A percentile compares a stretch with the other conserved stretches of the same genome.
Conservation (phyloP, 2,797 vertebrate species). For the Ibycter americanus region DNA sequence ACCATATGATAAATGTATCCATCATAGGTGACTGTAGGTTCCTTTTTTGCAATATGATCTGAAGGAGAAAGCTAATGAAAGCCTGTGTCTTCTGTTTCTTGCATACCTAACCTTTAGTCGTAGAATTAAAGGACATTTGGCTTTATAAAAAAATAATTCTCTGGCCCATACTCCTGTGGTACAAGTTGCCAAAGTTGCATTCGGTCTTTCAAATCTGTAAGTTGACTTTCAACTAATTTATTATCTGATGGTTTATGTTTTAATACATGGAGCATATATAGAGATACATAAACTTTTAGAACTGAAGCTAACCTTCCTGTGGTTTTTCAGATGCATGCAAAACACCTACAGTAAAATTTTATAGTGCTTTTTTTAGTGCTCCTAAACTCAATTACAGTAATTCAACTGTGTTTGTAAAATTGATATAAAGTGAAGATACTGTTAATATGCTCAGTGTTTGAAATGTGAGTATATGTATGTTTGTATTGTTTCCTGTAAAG, state of each 20-base stretch:
- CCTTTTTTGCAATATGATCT: not conserved
- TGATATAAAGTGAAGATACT: not conserved
- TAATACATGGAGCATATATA: not conserved
- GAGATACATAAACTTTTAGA: not conserved
- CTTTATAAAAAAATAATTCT: not conserved
- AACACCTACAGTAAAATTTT: not conserved
- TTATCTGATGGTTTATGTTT: not conserved
- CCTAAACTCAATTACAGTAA: not conserved
- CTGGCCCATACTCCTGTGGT: not conserved
- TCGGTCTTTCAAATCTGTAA: constrained; percentile 8
- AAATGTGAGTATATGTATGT: constrained; percentile 38
- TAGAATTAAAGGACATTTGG: not conserved
- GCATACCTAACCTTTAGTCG: not conserved
- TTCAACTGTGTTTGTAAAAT: not conserved
- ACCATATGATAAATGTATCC: not conserved
- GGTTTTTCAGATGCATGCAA: constrained; percentile 28
- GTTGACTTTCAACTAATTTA: not conserved
- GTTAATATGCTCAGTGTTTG: not conserved
- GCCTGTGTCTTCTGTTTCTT: not conserved
- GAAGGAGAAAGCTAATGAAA: not conserved
- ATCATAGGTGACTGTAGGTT: not conserved
- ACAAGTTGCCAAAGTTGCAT: not conserved
- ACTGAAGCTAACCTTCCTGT: not conserved
- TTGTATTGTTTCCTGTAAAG: constrained; percentile 12
- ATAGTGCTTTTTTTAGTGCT: not conserved